These are phyloP conservation scores for Coptodon rendalli DNA, from an alignment of 2,113 vertebrate genomes.

Conservation along the genomic window DNA sequence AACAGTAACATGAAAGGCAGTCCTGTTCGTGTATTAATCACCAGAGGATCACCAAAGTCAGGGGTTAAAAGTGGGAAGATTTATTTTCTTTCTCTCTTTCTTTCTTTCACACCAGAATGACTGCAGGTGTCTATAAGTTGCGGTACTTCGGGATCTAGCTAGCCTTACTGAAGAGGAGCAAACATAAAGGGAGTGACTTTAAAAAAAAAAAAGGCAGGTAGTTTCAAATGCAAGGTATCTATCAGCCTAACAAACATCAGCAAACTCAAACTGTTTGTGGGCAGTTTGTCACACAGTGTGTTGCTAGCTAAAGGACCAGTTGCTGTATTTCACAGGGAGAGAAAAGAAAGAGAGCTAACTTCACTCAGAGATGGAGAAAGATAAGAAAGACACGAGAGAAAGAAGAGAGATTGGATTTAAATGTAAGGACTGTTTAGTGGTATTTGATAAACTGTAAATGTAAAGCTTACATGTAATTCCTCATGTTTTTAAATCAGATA, in stretches of 20 bases:
- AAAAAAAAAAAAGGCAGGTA: neutral
- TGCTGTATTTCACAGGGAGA: neutral
- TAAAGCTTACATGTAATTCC: neutral
- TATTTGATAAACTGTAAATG: neutral
- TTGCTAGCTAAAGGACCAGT: neutral
- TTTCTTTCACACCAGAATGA: neutral
- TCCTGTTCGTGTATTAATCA: neutral
- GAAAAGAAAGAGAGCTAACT: neutral
- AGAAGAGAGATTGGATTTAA: neutral
- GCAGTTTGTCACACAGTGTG: neutral
- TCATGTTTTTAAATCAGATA: neutral
- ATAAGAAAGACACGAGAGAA: neutral
- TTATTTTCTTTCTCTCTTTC: rapidly evolving
- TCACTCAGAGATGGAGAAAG: neutral
- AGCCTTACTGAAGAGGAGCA: neutral
- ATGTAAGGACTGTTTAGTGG: neutral
- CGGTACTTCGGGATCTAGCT: rapidly evolving
- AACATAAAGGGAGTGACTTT: neutral
- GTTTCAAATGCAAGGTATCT: neutral
- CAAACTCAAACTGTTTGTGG: neutral
- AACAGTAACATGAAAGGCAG: neutral
- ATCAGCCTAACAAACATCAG: neutral
- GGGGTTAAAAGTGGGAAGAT: neutral
- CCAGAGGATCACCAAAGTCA: neutral
- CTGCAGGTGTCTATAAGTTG: neutral